Percentiles rank a stretch among this genome's conserved stretches.
Evolutionary conservation across 2,888 invertebrate species (phyloP).

Genomic region (Papilio gigon): DNA sequence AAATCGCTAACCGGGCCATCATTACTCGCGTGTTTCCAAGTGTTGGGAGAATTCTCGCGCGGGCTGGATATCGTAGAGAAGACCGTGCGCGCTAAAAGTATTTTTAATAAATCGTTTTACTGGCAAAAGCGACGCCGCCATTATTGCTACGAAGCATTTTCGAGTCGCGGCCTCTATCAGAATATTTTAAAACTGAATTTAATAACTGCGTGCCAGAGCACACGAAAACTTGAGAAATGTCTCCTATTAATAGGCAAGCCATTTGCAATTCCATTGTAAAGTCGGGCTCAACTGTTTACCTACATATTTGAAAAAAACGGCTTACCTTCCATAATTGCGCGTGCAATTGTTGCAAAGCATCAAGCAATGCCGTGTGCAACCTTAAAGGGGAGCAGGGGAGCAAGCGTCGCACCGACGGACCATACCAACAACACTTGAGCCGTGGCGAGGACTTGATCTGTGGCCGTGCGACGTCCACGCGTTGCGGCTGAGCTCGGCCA

Average conservation of each 20-base stretch:
- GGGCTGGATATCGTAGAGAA: conserved; percentile 33
- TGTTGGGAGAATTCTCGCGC: background rate
- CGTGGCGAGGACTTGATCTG: too few species aligned
- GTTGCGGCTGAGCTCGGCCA: too few species aligned
- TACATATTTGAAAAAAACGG: too few species aligned
- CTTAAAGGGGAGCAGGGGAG: too few species aligned
- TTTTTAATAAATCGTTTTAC: conserved; percentile 27
- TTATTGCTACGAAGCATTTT: background rate
- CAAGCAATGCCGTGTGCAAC: too few species aligned
- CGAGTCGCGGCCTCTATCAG: background rate
- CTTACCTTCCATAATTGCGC: too few species aligned
- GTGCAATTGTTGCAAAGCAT: too few species aligned
- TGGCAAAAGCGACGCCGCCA: background rate
- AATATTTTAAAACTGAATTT: conserved; percentile 4
- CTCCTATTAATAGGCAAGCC: background rate
- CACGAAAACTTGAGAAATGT: background rate
- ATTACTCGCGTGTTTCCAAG: too few species aligned
- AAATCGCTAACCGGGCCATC: too few species aligned
- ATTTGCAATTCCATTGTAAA: background rate
- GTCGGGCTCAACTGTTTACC: background rate
- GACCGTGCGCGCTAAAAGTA: conserved; percentile 16
- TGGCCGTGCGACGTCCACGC: too few species aligned
- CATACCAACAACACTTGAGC: too few species aligned
- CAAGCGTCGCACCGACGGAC: too few species aligned
- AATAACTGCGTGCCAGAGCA: background rate